Evolutionary conservation across 2,113 vertebrate genomes (phyloP), one percentile per base, ranked within the genome.

Genomic region (Microtus ochrogaster): DNA sequence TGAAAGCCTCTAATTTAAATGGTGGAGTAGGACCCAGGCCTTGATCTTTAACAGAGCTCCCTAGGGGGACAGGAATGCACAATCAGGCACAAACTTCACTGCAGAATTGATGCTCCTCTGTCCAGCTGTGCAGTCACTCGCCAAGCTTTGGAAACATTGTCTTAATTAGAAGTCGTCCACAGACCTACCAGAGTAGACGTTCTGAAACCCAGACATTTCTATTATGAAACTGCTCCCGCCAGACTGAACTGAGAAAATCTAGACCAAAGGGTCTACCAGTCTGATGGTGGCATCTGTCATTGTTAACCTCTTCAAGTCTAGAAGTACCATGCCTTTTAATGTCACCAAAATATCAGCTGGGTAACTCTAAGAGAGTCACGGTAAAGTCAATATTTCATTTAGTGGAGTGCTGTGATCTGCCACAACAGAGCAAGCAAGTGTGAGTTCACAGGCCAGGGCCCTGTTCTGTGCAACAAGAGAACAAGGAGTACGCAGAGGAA

Each of bases 31-130:
- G 36, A 87, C 22, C 28, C 13, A 2, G 28, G 10, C 72, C 68
- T 95, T 61, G 16, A 90, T 83, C 85, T 68, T 44, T 79, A 61
- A 68, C 89, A 91, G 89, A 41, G 30, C 26, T 91, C 58, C 61
- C 14, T 41, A 1, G 52, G 79, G 52, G 68, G 5, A 22, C 16
- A n/a, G 33, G 9, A 87, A 55, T 39, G 39, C 33, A 74, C 44
- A 68, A 9, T 10, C 30, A n/a, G 74, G 14, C 30, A 22, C 36
- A 30, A 28, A 84, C 89, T 44, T 8, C 9, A 28, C 65, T 3
- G 3, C 24, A 70, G 44, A 16, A 86, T 14, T 19, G 41, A 21
- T 28, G 70, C 24, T 39, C n/a, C 52, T 72, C 55, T 0, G 7
- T 58, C 86, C 39, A 49, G 86, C 58, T 89, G 86, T 39, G 63